Base-by-base conservation (phyloP, 2,797 vertebrate genomes). In the Telmatherina bonti region DNA sequence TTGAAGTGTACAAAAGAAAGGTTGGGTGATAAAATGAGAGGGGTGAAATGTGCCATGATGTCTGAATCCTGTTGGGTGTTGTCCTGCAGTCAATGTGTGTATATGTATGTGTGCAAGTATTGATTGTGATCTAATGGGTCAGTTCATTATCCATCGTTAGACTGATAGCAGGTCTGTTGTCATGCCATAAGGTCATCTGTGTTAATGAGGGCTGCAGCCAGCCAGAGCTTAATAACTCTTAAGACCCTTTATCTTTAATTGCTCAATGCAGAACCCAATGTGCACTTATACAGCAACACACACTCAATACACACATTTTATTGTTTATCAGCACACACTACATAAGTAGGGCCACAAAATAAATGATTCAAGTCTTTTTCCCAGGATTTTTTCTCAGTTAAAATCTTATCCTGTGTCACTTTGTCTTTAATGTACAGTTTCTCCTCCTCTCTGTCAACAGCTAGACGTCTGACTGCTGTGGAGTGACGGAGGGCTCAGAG, bases 401-500 rank as follows among this genome's bases (percentile, higher is more conserved):
- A 75, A 77, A n/a, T 43, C 41, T 18, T 20, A 43, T 43, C 18
- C 18, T 3, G n/a, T 45, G 18, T 60, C 49, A 62, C 67, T 61
- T 56, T 1, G 30, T 74, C 64, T 76, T 76, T 71, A 57, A 74
- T 79, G 41, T 26, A 55, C 29, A 51, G 45, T 52, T 41, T 67
- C 84, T 78, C 62, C 69, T 66, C 67, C 71, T 60, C 67, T 30
- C 33, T 57, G 62, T 74, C 51, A 55, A 62, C 76, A 24, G 35
- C 77, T 65, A 87, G 88, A 90, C 78, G 76, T 70, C 84, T 74
- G 85, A 77, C 84, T 88, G 72, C 4, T 36, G 76, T 36, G 78
- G 70, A 84, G 78, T 91, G 90, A 92, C 82, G 80, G 88, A 92
- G 81, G 75, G 89, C 85, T 81, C 67, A 76, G 63, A 82, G 91